These are phyloP conservation scores for Apodemus agrarius DNA, from an alignment of 2,797 vertebrate species.

Conservation along the genomic window DNA sequence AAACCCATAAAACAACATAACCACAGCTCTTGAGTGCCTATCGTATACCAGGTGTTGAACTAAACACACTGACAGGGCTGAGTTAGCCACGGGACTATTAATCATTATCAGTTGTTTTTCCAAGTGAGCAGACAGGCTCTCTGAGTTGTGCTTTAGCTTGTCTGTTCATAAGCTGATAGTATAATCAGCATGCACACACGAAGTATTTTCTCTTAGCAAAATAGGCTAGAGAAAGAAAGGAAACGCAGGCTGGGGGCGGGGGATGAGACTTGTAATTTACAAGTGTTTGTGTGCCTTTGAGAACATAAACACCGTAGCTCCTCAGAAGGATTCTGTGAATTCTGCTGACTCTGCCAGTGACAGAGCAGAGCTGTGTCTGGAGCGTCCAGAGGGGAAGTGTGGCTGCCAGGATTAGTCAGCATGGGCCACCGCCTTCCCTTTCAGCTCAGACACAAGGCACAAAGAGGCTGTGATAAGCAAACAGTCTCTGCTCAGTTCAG, in stretches of 20 bases:
- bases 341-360: background rate
- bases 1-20: background rate
- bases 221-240: background rate
- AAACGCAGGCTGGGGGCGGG: background rate
- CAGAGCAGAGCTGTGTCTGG: background rate
- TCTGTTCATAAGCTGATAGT: background rate
- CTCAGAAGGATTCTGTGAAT: background rate
- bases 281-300: background rate
- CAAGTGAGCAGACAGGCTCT: background rate
- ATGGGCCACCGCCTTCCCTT: conserved; percentile 1
- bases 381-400: background rate
- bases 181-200: background rate
- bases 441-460: conserved; percentile 47
- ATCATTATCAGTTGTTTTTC: background rate
- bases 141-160: background rate
- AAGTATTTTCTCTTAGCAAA: background rate
- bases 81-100: background rate
- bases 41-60: background rate
- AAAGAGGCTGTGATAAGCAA: conserved; percentile 7
- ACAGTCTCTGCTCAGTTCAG: background rate
- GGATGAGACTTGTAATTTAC: background rate
- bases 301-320: background rate
- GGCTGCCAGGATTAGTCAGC: conserved; percentile 35
- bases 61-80: background rate
- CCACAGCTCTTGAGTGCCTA: background rate